Conservation (phyloP, 1,140 invertebrate genomes). For the Drosophila sturtevanti region DNA sequence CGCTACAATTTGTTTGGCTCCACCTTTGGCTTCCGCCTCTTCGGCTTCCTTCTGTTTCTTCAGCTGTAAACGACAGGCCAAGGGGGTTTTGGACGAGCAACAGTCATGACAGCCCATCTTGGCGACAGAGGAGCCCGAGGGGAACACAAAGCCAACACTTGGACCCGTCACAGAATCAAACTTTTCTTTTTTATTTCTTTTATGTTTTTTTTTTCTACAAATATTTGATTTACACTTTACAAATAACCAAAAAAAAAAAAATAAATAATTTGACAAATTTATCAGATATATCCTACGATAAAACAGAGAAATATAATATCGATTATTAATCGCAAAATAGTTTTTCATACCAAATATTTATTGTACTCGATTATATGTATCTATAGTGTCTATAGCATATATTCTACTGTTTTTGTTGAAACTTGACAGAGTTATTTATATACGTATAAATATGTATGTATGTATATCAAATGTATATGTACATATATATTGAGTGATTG, state of each 20-base stretch:
- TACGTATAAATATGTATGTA: too few relatives aligned
- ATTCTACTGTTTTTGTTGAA: too few relatives aligned
- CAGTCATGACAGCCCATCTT: conserved; percentile 56
- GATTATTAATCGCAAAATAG: too few relatives aligned
- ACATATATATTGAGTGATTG: too few relatives aligned
- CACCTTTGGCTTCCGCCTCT: conserved; percentile 14
- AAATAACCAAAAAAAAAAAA: not conserved
- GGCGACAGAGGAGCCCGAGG: not conserved
- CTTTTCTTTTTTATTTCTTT: not conserved
- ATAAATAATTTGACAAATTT: not conserved
- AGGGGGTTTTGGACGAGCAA: conserved; percentile 42
- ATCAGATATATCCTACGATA: not conserved
- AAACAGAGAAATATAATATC: too few relatives aligned
- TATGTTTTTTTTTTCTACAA: not conserved
- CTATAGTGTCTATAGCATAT: too few relatives aligned
- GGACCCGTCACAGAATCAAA: not conserved
- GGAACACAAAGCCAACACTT: not conserved
- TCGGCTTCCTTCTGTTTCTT: conserved; percentile 5
- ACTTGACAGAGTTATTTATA: too few relatives aligned
- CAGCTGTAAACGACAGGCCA: conserved; percentile 43
- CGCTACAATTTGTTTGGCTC: conserved; percentile 16
- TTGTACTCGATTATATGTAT: too few relatives aligned
- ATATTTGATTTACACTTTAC: conserved; percentile 1
- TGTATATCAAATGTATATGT: too few relatives aligned
- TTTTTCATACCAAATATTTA: too few relatives aligned